phyloP scores from a whole-genome alignment of 2,113 vertebrate genomes.

The Neoarius graeffei region DNA sequence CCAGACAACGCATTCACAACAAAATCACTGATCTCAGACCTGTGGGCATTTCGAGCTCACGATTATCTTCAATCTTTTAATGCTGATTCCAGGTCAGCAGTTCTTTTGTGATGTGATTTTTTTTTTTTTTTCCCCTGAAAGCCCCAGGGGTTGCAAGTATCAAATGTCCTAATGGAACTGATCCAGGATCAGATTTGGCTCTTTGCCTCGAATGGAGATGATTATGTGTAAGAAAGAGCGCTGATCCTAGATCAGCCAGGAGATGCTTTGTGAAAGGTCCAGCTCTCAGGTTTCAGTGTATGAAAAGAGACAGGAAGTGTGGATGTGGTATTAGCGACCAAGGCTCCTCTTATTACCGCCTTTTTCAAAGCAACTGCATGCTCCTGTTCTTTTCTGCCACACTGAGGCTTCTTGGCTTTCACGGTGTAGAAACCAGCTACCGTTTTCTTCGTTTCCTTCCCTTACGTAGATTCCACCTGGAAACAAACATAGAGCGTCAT shows the following conservation, averaged over 20 bases:
- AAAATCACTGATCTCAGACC: slow-evolving; percentile 31
- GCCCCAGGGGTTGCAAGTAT: not conserved
- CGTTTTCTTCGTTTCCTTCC: not conserved
- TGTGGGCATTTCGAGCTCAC: not conserved
- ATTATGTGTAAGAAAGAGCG: not conserved
- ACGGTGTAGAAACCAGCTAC: not conserved
- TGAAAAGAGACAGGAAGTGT: slow-evolving; percentile 44
- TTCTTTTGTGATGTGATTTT: not conserved
- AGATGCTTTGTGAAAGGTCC: slow-evolving; percentile 28
- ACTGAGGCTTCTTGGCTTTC: not conserved
- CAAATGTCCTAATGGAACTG: slow-evolving; percentile 15
- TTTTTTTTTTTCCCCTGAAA: not conserved
- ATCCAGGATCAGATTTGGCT: slow-evolving; percentile 15
- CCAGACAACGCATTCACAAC: slow-evolving; percentile 9
- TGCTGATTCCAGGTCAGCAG: slow-evolving; percentile 6
- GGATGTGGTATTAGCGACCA: slow-evolving; percentile 18
- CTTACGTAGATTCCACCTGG: not conserved
- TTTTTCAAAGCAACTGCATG: slow-evolving; percentile 1
- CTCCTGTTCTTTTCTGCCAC: not conserved
- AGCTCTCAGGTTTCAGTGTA: slow-evolving; percentile 33
- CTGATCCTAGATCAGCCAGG: slow-evolving; percentile 28
- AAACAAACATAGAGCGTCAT: not conserved
- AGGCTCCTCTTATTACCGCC: slow-evolving; percentile 30
- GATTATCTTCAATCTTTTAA: not conserved
- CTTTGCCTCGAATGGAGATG: not conserved